A percentile compares a stretch with the other conserved stretches of the same genome.
Evolutionary conservation across 92 coral and sea anemone species (phyloP).

Genomic region (Porites evermanni): DNA sequence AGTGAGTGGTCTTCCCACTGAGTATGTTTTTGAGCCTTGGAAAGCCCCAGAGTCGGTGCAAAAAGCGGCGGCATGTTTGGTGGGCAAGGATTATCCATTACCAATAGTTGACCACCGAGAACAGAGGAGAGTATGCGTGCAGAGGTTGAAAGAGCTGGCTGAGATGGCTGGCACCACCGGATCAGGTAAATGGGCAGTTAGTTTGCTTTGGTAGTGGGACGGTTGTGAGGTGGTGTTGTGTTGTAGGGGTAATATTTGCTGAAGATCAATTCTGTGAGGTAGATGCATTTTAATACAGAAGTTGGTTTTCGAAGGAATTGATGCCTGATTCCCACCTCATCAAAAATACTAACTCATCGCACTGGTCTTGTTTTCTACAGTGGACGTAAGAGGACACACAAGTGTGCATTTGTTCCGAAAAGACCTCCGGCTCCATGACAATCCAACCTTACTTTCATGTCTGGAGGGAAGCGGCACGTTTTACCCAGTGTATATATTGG

Average conservation of each 20-base stretch:
- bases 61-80: not conserved
- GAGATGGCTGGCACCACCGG: not conserved
- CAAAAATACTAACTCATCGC: not conserved
- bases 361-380: not conserved
- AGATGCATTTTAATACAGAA: not conserved
- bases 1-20: conserved; percentile 61
- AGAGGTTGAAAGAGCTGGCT: conserved; percentile 58
- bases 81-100: conserved; percentile 73
- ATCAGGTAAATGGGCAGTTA: not conserved
- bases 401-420: conserved; percentile 89
- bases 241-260: not conserved
- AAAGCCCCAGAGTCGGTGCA: conserved; percentile 65
- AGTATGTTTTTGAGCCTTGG: conserved; percentile 87
- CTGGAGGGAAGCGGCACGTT: conserved; percentile 66
- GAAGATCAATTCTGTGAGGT: no score
- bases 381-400: conserved; percentile 41
- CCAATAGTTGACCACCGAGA: conserved; percentile 70
- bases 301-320: no score
- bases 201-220: not conserved
- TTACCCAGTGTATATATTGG: conserved; percentile 79
- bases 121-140: conserved; percentile 55
- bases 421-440: conserved; percentile 90
- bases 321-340: no score
- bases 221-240: no score
- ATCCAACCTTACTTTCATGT: conserved; percentile 80